Conservation (phyloP, 2,797 vertebrate genomes). For the Chelmon rostratus region DNA sequence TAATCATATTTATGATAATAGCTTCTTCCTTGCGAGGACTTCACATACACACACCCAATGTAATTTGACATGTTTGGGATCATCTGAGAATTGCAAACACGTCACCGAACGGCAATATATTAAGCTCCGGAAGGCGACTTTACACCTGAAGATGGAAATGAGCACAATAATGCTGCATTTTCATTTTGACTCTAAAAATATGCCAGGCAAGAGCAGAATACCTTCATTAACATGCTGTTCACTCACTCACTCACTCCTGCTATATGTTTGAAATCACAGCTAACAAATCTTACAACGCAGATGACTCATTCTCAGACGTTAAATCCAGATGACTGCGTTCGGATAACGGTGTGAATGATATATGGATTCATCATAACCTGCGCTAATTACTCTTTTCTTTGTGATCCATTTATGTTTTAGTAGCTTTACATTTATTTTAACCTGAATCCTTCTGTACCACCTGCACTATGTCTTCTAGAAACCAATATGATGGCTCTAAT, state of each 20-base stretch:
- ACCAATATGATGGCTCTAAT: neutral
- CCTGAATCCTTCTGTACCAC: neutral
- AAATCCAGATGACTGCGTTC: neutral
- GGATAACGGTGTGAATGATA: neutral
- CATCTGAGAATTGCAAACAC: conserved; percentile 10
- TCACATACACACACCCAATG: neutral
- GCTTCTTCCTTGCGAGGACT: conserved; percentile 24
- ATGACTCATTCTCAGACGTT: neutral
- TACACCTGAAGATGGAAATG: neutral
- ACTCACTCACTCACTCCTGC: neutral
- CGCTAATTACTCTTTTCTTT: neutral
- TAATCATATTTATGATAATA: conserved; percentile 63
- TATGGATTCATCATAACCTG: neutral
- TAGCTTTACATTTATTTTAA: neutral
- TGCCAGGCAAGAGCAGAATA: neutral
- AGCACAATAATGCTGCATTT: neutral
- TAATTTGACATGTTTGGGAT: conserved; percentile 24
- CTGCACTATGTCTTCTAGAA: neutral
- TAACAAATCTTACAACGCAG: neutral
- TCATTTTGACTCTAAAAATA: neutral
- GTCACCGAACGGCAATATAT: conserved; percentile 20
- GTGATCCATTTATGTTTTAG: neutral
- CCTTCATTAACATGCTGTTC: neutral
- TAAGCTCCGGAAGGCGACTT: neutral
- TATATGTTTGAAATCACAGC: neutral